Base-by-base conservation (phyloP, 2,113 vertebrate genomes). In the Nematolebias whitei region DNA sequence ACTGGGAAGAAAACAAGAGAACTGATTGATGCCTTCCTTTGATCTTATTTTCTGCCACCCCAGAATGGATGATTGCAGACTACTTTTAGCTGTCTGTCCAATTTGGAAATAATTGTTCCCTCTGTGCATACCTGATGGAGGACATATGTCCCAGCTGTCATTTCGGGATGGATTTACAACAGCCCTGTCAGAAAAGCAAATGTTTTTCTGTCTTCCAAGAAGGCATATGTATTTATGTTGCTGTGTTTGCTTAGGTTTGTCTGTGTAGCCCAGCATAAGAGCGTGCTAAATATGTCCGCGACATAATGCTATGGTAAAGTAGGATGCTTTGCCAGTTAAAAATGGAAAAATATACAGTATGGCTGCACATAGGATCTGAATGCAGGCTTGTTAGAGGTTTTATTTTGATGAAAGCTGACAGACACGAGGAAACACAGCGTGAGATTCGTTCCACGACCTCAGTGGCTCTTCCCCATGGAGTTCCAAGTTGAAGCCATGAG, bases 41-140 rank as follows among this genome's bases (percentile, higher is more conserved):
- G 65, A 90, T 90, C 86, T 86, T 86, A 87, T 90, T 91, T 87
- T 89, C 78, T 91, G 74, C 84, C 85, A 86, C 77, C 82, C 75
- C 65, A 78, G 57, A 83, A 85, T 55, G 76, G 79, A 88, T 84
- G 89, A 89, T 89, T 88, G 87, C 87, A 12, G 80, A 63, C 79
- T 88, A 79, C 84, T 88, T 91, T 78, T 45, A 63, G 64, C 84
- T 80, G 82, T 85, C 74, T 85, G 80, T 90, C 87, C 89, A 79
- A 85, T 78, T 76, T 83, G 69, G 86, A 60, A 85, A 68, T 83
- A 89, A 90, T 90, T 89, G 87, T 83, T 89, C 74, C 76, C 76
- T 89, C 71, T 87, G 78, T 76, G 78, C 75, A 84, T 83, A 88
- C 79, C 79, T 90, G 90, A 90, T 86, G 71, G 72, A 71, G 45